Percentiles rank a stretch among this genome's conserved stretches.
Conservation (phyloP, 2,888 invertebrate genomes). For the Agrochola circellaris region DNA sequence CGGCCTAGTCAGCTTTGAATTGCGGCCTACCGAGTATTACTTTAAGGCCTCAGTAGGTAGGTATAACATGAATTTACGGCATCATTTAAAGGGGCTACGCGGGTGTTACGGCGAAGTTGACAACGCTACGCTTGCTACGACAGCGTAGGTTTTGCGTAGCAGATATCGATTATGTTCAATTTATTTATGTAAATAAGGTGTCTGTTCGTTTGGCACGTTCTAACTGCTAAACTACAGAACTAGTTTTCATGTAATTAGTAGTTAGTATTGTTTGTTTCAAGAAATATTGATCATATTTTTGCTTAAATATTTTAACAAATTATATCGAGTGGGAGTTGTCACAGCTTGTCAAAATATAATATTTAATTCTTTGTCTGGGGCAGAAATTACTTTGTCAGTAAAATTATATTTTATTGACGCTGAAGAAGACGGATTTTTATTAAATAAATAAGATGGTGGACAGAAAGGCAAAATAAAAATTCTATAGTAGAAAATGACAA, state of each 20-base stretch:
- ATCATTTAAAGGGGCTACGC: conserved; percentile 1
- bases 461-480: conserved; percentile 20
- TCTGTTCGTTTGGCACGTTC: not conserved
- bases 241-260: not conserved
- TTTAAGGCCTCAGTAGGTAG: conserved; percentile 9
- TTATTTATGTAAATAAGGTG: not conserved
- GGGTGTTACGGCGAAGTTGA: conserved; percentile 45
- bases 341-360: not conserved
- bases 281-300: not conserved
- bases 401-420: conserved; percentile 5
- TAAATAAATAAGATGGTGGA: conserved; percentile 3
- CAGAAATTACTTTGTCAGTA: not conserved
- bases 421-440: conserved; percentile 17
- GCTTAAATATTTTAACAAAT: not conserved
- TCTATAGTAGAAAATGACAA: not conserved
- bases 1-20: conserved; percentile 37
- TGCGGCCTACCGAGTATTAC: conserved; percentile 33
- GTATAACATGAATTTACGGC: not conserved
- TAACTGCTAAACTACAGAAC: not conserved
- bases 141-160: conserved; percentile 21
- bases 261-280: not conserved
- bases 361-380: not conserved
- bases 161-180: not conserved
- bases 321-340: too few relatives aligned
- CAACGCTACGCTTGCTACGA: conserved; percentile 34